phyloP scores from a whole-genome alignment of 2,888 invertebrate species.

The Selenia dentaria region DNA sequence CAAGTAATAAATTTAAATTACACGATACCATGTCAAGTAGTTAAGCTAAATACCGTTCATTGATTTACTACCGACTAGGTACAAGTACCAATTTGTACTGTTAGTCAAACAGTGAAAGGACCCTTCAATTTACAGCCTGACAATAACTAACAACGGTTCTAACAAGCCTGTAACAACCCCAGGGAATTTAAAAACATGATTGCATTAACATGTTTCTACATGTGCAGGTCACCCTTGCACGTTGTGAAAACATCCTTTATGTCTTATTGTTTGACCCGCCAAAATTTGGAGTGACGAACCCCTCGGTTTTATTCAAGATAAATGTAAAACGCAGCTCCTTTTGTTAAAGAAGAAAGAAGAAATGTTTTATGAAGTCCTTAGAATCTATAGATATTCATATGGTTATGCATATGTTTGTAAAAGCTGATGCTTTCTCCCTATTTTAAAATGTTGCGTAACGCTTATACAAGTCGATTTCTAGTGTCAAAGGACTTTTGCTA shows the following conservation, averaged over 20 bases:
- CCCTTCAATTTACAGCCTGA: conserved; percentile 41
- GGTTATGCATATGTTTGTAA: not conserved
- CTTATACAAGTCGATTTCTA: conserved; percentile 1
- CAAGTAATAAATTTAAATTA: conserved; percentile 20
- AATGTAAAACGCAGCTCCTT: conserved; percentile 35
- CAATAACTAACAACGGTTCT: conserved; percentile 51
- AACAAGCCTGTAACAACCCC: conserved; percentile 48
- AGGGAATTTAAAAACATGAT: conserved; percentile 57
- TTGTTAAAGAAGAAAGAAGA: conserved; percentile 15
- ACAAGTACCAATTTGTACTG: conserved; percentile 24
- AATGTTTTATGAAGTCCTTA: not conserved
- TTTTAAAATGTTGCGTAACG: conserved; percentile 1
- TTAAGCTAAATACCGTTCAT: conserved; percentile 38
- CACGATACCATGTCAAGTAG: conserved; percentile 38
- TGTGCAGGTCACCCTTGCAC: conserved; percentile 57
- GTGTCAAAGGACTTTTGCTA: not conserved
- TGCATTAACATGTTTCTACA: conserved; percentile 65
- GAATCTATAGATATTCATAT: conserved; percentile 3
- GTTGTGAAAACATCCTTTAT: conserved; percentile 68
- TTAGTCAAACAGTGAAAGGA: conserved; percentile 29
- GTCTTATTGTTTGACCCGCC: conserved; percentile 69
- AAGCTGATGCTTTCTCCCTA: not conserved
- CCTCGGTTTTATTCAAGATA: conserved; percentile 52
- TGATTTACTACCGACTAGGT: conserved; percentile 42
- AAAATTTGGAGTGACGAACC: conserved; percentile 56